Conservation (phyloP, 2,113 vertebrate genomes). For the Anguilla rostrata region DNA sequence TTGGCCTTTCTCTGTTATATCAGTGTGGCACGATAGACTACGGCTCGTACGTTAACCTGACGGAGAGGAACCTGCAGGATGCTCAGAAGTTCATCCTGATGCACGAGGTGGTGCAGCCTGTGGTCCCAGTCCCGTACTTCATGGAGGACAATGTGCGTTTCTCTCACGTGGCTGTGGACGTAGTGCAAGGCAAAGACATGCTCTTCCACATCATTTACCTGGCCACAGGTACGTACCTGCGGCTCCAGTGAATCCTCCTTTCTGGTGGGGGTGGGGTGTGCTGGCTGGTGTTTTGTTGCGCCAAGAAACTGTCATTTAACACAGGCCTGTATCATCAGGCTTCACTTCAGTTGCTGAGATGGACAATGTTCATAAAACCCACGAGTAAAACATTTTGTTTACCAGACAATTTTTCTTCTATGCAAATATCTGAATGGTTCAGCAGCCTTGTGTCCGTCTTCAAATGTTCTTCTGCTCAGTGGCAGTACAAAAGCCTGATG, state of each 20-base stretch:
- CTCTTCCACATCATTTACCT: constrained; percentile 91
- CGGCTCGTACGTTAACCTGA: constrained; percentile 88
- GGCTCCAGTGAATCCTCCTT: background rate
- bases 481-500: background rate
- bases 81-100: constrained; percentile 96
- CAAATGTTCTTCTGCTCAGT: background rate
- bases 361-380: background rate
- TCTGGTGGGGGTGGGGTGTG: background rate
- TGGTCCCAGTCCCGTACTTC: constrained; percentile 84
- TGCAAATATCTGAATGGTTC: background rate
- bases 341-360: background rate
- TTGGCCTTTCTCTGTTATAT: constrained; percentile 39
- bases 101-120: constrained; percentile 92
- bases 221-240: constrained; percentile 81
- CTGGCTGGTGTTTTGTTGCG: background rate
- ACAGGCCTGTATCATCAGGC: background rate
- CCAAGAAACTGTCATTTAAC: background rate
- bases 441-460: background rate
- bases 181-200: constrained; percentile 81
- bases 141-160: constrained; percentile 96
- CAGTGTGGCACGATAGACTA: constrained; percentile 95
- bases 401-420: background rate
- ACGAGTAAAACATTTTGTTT: background rate
- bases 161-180: constrained; percentile 89
- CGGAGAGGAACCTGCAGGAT: constrained; percentile 91